These are phyloP conservation scores for Ceratosolen fusciceps DNA, from an alignment of 1,140 invertebrate species.

Conservation along the genomic window DNA sequence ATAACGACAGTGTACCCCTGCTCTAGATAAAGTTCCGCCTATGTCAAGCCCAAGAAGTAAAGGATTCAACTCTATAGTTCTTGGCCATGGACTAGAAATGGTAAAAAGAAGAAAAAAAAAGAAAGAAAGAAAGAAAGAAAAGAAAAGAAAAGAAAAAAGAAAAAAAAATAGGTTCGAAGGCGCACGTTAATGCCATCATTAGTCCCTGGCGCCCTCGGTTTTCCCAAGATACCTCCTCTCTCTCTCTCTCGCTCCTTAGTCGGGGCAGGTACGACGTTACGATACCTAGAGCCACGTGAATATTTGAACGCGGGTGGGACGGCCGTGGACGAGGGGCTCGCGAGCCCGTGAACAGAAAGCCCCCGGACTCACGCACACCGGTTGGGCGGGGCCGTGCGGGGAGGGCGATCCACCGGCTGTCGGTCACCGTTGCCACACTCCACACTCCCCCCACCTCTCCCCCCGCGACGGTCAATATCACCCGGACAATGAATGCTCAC, in stretches of 20 bases:
- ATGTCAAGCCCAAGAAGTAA: not conserved
- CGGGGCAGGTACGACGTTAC: not conserved
- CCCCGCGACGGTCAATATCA: conserved; percentile 68
- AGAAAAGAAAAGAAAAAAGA: too few relatives aligned
- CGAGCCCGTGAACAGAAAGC: not conserved
- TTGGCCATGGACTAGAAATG: conserved; percentile 15
- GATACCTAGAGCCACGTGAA: conserved; percentile 22
- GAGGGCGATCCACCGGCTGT: not conserved
- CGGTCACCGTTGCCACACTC: too few relatives aligned
- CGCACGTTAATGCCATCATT: conserved; percentile 3
- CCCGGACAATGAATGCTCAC: conserved; percentile 66
- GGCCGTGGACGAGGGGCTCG: not conserved
- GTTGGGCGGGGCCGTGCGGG: not conserved
- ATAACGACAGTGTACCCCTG: not conserved
- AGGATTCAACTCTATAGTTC: not conserved
- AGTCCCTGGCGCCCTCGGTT: not conserved
- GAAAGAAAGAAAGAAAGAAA: too few relatives aligned
- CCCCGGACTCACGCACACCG: conserved; percentile 18
- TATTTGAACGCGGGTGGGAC: conserved; percentile 22
- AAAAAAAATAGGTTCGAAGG: conserved; percentile 5
- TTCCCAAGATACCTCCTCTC: not conserved
- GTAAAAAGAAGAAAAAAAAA: too few relatives aligned
- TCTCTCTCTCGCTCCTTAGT: not conserved
- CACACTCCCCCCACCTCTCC: conserved; percentile 50
- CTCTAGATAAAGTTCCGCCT: not conserved